Conservation (phyloP, 2,113 vertebrate genomes). For the Chaenocephalus aceratus region DNA sequence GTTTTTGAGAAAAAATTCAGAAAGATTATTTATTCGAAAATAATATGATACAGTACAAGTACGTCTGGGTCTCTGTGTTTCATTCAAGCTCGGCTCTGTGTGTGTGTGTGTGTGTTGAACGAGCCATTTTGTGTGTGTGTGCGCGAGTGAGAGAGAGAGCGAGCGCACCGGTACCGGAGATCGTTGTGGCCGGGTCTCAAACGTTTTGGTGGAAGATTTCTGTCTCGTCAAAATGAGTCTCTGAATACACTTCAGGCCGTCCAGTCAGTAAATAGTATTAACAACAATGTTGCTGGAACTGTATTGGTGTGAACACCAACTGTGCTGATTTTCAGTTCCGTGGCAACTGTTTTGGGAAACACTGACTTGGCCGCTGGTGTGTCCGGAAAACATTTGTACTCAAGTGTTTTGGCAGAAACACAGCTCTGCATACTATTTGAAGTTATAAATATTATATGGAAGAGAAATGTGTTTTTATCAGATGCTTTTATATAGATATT, state of each 20-base stretch:
- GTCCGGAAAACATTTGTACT: slow-evolving; percentile 41
- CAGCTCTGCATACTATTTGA: slow-evolving; percentile 21
- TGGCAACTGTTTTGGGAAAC: slow-evolving; percentile 66
- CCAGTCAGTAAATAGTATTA: slow-evolving; percentile 40
- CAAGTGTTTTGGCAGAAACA: slow-evolving; percentile 52
- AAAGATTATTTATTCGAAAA: no score
- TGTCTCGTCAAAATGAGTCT: slow-evolving; percentile 13
- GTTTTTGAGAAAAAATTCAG: no score
- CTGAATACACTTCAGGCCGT: slow-evolving; percentile 26
- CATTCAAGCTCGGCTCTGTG: no score
- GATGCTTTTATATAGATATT: background rate
- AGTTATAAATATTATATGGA: slow-evolving; percentile 33
- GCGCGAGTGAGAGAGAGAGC: no score
- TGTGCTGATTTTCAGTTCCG: slow-evolving; percentile 53
- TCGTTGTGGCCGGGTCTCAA: no score
- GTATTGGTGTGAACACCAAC: slow-evolving; percentile 62
- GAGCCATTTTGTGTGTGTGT: no score
- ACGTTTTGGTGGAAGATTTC: background rate
- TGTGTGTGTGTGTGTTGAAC: no score
- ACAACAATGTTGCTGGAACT: slow-evolving; percentile 48
- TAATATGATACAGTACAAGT: no score
- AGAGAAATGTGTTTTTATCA: slow-evolving; percentile 14
- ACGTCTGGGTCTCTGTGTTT: no score
- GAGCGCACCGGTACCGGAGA: no score
- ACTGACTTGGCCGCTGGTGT: slow-evolving; percentile 49